phyloP scores from a whole-genome alignment of 2,113 vertebrate genomes.

The Oncorhynchus masou region DNA sequence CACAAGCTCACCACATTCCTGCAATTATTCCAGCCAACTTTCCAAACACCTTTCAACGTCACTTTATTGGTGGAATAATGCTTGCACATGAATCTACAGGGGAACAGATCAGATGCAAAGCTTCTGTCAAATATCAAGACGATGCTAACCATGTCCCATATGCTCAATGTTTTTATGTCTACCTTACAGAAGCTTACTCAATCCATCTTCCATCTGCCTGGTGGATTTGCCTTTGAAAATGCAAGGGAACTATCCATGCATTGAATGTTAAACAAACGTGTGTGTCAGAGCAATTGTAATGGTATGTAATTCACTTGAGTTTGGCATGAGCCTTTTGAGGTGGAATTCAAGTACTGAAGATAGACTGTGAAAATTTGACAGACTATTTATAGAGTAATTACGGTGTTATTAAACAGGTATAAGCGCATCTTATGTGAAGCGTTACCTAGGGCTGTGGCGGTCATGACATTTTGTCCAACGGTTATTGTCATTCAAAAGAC shows the following conservation, averaged over 20 bases:
- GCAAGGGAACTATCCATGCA: background rate
- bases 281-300: background rate
- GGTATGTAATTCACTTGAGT: background rate
- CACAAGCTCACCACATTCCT: constrained; percentile 37
- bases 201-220: background rate
- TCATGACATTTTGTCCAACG: no score
- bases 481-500: no score
- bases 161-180: constrained; percentile 1
- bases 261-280: background rate
- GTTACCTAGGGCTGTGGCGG: no score
- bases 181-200: background rate
- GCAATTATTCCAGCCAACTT: constrained; percentile 55
- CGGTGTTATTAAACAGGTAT: no score
- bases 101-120: background rate
- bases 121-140: background rate
- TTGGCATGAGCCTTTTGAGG: background rate
- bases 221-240: background rate
- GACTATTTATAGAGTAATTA: no score
- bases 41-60: constrained; percentile 37
- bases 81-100: constrained; percentile 29
- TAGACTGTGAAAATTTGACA: no score
- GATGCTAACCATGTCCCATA: background rate
- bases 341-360: background rate
- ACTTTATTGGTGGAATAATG: constrained; percentile 42
- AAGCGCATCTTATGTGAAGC: no score